phyloP scores from a whole-genome alignment of 2,797 vertebrate species.

The Xenentodon cancila region DNA sequence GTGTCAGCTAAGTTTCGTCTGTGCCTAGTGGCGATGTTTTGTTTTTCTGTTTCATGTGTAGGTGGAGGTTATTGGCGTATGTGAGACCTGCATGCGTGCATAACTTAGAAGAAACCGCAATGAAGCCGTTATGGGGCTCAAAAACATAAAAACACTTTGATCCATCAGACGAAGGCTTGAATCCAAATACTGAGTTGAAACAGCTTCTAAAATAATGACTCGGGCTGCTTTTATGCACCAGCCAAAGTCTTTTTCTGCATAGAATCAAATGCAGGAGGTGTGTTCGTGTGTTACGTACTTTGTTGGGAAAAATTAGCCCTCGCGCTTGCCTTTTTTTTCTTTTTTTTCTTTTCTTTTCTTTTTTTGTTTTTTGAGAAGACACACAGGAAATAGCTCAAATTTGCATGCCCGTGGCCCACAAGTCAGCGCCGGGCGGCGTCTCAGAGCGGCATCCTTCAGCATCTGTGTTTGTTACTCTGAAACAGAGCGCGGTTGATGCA shows the following conservation, averaged over 20 bases:
- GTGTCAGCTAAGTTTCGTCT: constrained; percentile 36
- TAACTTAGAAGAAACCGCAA: not conserved
- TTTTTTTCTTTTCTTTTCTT: not conserved
- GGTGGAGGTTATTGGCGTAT: constrained; percentile 39
- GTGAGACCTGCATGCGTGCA: constrained; percentile 1
- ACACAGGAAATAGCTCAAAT: constrained; percentile 6
- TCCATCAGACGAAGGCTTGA: constrained; percentile 23
- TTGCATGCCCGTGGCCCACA: constrained; percentile 11
- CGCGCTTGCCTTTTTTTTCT: constrained; percentile 20
- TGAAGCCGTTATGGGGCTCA: constrained; percentile 21
- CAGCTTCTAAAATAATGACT: constrained; percentile 21
- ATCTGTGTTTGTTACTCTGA: constrained; percentile 34
- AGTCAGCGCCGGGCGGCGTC: constrained; percentile 38
- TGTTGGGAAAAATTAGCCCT: constrained; percentile 36
- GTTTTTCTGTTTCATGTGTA: not conserved
- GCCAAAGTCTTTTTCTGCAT: constrained; percentile 9
- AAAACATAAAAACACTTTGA: constrained; percentile 28
- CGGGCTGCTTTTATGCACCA: constrained; percentile 1
- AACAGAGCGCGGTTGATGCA: constrained; percentile 48
- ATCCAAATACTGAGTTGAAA: constrained; percentile 35
- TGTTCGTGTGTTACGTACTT: constrained; percentile 2
- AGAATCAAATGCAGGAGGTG: constrained; percentile 1
- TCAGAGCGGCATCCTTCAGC: constrained; percentile 37
- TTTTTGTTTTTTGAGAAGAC: constrained; percentile 1
- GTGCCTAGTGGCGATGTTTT: constrained; percentile 25